phyloP scores from a whole-genome alignment of 2,888 invertebrate species.

The Temnothorax unifasciatus region DNA sequence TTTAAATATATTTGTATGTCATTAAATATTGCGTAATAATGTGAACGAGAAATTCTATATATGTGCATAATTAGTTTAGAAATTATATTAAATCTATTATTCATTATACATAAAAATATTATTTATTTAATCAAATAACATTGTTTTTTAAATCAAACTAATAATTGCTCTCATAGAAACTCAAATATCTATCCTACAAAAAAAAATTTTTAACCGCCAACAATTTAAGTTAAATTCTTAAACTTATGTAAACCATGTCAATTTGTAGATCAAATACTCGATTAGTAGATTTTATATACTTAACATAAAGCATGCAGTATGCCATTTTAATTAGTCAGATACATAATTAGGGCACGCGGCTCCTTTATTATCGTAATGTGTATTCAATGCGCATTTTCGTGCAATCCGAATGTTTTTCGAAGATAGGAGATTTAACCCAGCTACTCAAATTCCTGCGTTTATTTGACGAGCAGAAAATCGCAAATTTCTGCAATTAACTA shows the following conservation, averaged over 20 bases:
- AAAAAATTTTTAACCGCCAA: background rate
- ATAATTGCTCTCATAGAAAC: background rate
- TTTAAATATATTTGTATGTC: background rate
- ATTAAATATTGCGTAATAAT: background rate
- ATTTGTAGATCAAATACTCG: background rate
- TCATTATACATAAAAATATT: conserved; percentile 3
- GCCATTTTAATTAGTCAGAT: conserved; percentile 68
- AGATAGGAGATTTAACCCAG: conserved; percentile 61
- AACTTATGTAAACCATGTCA: background rate
- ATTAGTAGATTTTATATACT: background rate
- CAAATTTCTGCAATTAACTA: conserved; percentile 63
- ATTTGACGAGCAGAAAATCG: conserved; percentile 76
- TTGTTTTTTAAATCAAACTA: background rate
- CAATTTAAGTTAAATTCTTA: background rate
- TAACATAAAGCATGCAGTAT: background rate
- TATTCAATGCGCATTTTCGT: conserved; percentile 71
- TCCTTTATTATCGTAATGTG: conserved; percentile 71
- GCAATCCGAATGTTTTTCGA: conserved; percentile 65
- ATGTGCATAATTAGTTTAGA: background rate
- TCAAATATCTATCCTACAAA: background rate
- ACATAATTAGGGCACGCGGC: conserved; percentile 62
- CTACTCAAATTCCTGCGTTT: conserved; percentile 70
- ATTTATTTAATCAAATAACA: conserved; percentile 3
- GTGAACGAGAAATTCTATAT: conserved; percentile 5
- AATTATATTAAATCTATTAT: background rate